Evolutionary conservation across 2,797 vertebrate genomes (phyloP), one percentile per base, ranked within the genome.

Genomic region (Poeciliopsis paucimaculata): DNA sequence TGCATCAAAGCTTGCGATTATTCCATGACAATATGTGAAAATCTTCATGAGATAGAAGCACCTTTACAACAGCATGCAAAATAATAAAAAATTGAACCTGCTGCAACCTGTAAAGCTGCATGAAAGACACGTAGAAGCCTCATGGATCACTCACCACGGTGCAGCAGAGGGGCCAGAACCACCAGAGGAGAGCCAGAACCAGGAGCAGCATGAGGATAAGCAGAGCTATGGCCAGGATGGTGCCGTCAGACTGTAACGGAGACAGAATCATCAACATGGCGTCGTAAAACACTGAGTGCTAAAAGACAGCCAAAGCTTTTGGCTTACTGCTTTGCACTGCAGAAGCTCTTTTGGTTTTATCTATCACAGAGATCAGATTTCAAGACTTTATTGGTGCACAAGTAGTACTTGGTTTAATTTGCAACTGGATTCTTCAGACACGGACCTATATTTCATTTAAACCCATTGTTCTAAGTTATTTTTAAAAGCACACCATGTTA

Each of bases 91-190:
- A 77, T 28, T 3, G 18, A 20, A 57, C 10, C 16, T 64, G 47
- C 13, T 43, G 46, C 60, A 78, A 46, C 84, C n/a, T 85, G 73
- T 66, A 36, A 74, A 80, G 47, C 26, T 7, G 13, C 5, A 23
- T 28, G 12, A 71, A 28, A 71, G 41, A 71, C 12, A n/a, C 8
- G 4, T 4, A 16, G n/a, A 55, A 74, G 51, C 12, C 75, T 62
- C 82, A 84, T 2, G 31, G 64, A 64, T 41, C 73, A 95, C 98
- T 98, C 93, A 99, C 98, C 98, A 99, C 98, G 0, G 98, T 99
- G 94, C 98, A 99, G 94, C 98, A 99, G n/a, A 99, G 97, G 15
- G 98, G 98, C 98, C 98, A 99, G 95, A 99, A 99, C 98, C 98
- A 99, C 98, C 98, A 99, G 75, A 99, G 95, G 3, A 99, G 95